Evolutionary conservation across 2,888 invertebrate genomes (phyloP).

Genomic region (Lampropteryx suffumata): DNA sequence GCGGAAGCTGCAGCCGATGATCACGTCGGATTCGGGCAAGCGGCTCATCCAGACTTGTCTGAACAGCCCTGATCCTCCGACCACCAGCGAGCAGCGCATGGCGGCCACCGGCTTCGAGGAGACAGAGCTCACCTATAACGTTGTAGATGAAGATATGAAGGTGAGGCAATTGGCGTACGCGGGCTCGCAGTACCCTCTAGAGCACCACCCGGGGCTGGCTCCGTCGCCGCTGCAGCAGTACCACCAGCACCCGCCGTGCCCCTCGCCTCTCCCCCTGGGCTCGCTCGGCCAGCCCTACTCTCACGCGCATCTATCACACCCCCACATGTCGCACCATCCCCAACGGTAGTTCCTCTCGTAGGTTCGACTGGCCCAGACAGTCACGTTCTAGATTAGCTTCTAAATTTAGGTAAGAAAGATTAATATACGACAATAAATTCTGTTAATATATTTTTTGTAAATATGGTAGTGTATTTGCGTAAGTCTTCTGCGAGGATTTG

Average conservation of each 20-base stretch:
- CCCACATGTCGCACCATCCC: conserved; percentile 90
- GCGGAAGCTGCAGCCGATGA: conserved; percentile 99
- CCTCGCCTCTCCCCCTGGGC: conserved; percentile 87
- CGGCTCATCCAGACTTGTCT: conserved; percentile 99
- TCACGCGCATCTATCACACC: conserved; percentile 83
- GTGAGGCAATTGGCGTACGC: conserved; percentile 97
- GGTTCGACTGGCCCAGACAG: conserved; percentile 42
- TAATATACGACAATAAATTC: conserved; percentile 65
- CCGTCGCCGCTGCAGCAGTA: conserved; percentile 87
- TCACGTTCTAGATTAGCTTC: conserved; percentile 71
- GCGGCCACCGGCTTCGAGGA: conserved; percentile 99
- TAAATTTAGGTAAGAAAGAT: conserved; percentile 60
- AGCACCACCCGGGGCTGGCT: conserved; percentile 85
- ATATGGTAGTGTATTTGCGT: conserved; percentile 58
- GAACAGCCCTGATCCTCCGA: conserved; percentile 97
- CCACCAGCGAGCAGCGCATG: conserved; percentile 96
- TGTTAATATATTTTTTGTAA: conserved; percentile 73
- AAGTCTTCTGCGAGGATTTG: conserved; percentile 57
- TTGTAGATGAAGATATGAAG: conserved; percentile 97
- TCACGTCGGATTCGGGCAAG: conserved; percentile 98
- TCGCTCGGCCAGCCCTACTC: conserved; percentile 78
- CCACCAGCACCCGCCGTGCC: conserved; percentile 89
- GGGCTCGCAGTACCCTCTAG: conserved; percentile 87
- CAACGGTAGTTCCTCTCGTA: conserved; percentile 86
- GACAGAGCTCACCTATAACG: conserved; percentile 98